Evolutionary conservation across 2,113 vertebrate genomes (phyloP).

Genomic region (Hypanus sabinus): DNA sequence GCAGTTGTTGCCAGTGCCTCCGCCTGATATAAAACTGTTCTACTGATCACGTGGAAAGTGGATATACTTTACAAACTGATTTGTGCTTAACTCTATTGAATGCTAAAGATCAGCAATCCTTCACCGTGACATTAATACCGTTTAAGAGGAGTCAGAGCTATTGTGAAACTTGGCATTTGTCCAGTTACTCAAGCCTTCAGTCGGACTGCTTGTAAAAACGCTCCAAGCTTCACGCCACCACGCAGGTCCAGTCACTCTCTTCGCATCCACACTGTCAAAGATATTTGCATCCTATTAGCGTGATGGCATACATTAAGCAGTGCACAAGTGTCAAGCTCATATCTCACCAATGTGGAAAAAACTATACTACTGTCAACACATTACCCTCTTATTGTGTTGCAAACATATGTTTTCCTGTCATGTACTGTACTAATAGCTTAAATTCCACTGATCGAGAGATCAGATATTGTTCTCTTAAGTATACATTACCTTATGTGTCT

Average conservation of each 20-base stretch:
- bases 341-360: background rate
- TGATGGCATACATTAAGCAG: background rate
- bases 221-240: conserved; percentile 51
- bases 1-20: too few species aligned
- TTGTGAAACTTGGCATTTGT: background rate
- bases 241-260: conserved; percentile 61
- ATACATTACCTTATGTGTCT: background rate
- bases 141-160: too few species aligned
- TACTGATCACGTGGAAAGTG: background rate
- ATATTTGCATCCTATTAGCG: background rate
- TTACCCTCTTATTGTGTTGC: background rate
- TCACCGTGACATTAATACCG: too few species aligned
- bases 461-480: conserved; percentile 13
- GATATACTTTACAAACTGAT: background rate
- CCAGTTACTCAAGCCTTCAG: background rate
- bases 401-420: background rate
- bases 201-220: background rate
- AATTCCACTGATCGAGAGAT: background rate
- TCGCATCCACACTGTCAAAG: conserved; percentile 63
- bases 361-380: background rate
- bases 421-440: background rate
- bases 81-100: background rate
- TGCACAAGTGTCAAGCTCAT: background rate
- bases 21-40: background rate
- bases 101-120: background rate